phyloP scores from a whole-genome alignment of 2,888 invertebrate species.

The Aleiodes alternator region DNA sequence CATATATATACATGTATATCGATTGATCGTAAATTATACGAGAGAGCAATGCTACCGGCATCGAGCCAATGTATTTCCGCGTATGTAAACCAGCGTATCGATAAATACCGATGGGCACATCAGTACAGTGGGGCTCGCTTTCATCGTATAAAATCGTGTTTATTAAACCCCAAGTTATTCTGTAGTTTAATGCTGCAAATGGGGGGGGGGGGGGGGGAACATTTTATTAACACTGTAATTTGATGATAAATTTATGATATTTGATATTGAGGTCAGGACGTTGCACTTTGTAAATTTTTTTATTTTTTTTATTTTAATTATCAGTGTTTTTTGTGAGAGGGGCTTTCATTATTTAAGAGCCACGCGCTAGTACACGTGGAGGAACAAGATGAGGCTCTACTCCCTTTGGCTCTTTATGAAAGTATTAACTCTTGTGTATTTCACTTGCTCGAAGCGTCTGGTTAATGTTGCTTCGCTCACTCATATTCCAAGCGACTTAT shows the following conservation, averaged over 20 bases:
- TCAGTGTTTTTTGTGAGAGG: slow-evolving; percentile 13
- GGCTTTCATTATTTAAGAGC: slow-evolving; percentile 48
- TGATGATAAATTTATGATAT: slow-evolving; percentile 1
- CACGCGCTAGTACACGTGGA: slow-evolving; percentile 29
- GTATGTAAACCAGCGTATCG: slow-evolving; percentile 43
- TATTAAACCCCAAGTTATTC: slow-evolving; percentile 27
- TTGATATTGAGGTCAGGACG: slow-evolving; percentile 8
- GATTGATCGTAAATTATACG: slow-evolving; percentile 49
- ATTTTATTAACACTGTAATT: slow-evolving; percentile 24
- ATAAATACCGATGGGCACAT: slow-evolving; percentile 54
- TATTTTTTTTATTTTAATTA: neutral
- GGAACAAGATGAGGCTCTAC: slow-evolving; percentile 33
- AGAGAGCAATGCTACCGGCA: slow-evolving; percentile 33
- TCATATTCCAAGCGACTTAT: slow-evolving; percentile 65
- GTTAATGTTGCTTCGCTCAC: slow-evolving; percentile 64
- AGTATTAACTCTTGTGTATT: slow-evolving; percentile 39
- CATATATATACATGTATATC: slow-evolving; percentile 35
- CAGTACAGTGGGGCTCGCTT: slow-evolving; percentile 38
- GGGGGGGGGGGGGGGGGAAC: neutral
- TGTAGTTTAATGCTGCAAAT: neutral
- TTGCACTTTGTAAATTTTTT: no score
- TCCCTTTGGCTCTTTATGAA: slow-evolving; percentile 26
- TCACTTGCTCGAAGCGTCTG: slow-evolving; percentile 61
- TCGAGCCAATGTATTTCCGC: slow-evolving; percentile 30
- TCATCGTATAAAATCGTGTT: slow-evolving; percentile 32